Evolutionary conservation across 2,888 invertebrate species (phyloP), one percentile per base, ranked within the genome.

Genomic region (Ornithoptera priamus): DNA sequence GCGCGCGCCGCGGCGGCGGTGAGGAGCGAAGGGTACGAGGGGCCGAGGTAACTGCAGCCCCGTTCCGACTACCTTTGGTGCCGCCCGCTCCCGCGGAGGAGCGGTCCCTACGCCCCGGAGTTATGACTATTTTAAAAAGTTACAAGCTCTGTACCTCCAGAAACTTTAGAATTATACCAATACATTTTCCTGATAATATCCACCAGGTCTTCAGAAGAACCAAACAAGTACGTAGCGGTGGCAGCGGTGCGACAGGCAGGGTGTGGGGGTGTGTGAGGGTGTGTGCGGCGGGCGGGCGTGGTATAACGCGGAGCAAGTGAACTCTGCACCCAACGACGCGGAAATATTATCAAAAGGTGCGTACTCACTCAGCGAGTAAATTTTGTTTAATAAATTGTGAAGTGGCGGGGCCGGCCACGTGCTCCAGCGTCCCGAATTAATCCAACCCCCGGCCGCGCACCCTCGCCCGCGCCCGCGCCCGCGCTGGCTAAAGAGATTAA

Each of bases 391-490:
- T 70, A 64, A 67, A 67, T 67, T 15, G 69, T 62, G 36, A 56
- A 53, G 46, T n/a, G 36, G 22, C 18, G 65, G 58, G 30, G 50
- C 63, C 62, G 71, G 74, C 69, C 77, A 77, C 79, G 78, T 77
- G 78, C 72, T n/a, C 59, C 68, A 62, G 75, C 75, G 67, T 71
- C 71, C 72, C 76, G 65, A 76, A 77, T 75, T 74, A 72, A 75
- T 76, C 74, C 62, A 67, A 59, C 62, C 69, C 60, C 66, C 53
- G n/a, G 65, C 57, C 57, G 69, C 56, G 70, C 66, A 68, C 64
- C 62, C 53, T 65, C 6, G 6, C 5, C 36, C 36, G 36, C 36
- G 36, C 36, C 36, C 36, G 22, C 36, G 22, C 22, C 1, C 1
- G 22, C 22, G 22, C 22, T 1, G 1, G 22, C 72, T 66, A 59